phyloP scores from a whole-genome alignment of 2,888 invertebrate genomes.

The Agrilus biguttatus region DNA sequence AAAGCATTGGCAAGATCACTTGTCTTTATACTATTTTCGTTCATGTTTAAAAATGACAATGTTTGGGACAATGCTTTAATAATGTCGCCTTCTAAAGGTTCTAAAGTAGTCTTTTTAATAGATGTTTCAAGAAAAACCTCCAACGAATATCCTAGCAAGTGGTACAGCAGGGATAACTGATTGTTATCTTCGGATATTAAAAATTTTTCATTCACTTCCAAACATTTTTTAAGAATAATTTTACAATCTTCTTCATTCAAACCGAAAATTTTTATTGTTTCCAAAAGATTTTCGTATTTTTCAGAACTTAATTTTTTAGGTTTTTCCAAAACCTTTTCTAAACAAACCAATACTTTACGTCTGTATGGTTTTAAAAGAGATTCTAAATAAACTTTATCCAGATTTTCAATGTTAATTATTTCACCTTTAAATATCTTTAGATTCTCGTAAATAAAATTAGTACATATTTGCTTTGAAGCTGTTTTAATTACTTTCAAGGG shows the following conservation, averaged over 20 bases:
- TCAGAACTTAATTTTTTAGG: constrained; percentile 29
- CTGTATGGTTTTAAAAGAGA: constrained; percentile 35
- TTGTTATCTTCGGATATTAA: constrained; percentile 2
- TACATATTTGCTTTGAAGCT: constrained; percentile 14
- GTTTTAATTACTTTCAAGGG: constrained; percentile 18
- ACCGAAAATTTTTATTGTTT: constrained; percentile 13
- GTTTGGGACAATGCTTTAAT: constrained; percentile 12
- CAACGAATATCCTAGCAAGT: constrained; percentile 12
- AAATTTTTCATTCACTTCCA: constrained; percentile 9
- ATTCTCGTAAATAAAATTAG: constrained; percentile 18
- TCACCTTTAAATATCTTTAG: constrained; percentile 11
- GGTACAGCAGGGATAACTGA: constrained; percentile 3
- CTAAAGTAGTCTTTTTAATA: constrained; percentile 3
- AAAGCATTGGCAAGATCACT: constrained; percentile 41
- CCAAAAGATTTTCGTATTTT: constrained; percentile 19
- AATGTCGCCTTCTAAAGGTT: constrained; percentile 12
- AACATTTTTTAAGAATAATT: constrained; percentile 31
- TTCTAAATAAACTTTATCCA: constrained; percentile 7
- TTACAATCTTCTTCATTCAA: constrained; percentile 22
- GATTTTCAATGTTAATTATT: no score
- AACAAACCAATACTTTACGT: constrained; percentile 37
- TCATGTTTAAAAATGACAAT: constrained; percentile 10
- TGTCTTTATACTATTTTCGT: constrained; percentile 18
- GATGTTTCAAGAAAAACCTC: constrained; percentile 10
- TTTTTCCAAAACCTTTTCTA: constrained; percentile 35